phyloP scores from a whole-genome alignment of 1,140 invertebrate genomes.

The Carcinoscorpius rotundicauda region DNA sequence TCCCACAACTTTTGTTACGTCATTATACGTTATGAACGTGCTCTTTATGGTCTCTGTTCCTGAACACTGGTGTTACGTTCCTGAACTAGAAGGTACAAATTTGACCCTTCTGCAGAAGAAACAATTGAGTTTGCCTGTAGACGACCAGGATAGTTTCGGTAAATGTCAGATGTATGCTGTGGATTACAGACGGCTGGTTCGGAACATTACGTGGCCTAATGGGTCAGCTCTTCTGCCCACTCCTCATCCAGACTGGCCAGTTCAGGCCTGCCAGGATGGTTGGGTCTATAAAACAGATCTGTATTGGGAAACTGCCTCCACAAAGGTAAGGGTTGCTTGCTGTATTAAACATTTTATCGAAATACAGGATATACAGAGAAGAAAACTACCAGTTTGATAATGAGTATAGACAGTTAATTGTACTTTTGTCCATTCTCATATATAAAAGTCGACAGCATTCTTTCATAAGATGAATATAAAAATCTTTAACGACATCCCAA shows the following conservation, averaged over 20 bases:
- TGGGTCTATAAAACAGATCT: constrained; percentile 6
- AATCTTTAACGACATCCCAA: too few species aligned
- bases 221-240: too few species aligned
- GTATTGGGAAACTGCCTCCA: constrained; percentile 5
- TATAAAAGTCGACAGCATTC: too few species aligned
- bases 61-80: constrained; percentile 43
- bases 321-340: background rate
- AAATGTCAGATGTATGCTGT: constrained; percentile 25
- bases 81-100: constrained; percentile 34
- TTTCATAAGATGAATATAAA: too few species aligned
- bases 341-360: too few species aligned
- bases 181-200: constrained; percentile 18
- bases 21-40: constrained; percentile 29
- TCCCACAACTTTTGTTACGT: constrained; percentile 16
- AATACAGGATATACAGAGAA: too few species aligned
- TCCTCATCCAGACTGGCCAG: too few species aligned
- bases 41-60: constrained; percentile 40
- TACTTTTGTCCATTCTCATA: too few species aligned
- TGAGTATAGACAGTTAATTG: too few species aligned
- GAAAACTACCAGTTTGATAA: too few species aligned
- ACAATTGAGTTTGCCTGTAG: constrained; percentile 10
- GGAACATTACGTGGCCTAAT: background rate
- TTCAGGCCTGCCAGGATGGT: background rate
- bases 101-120: constrained; percentile 30
- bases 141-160: constrained; percentile 1